These are phyloP conservation scores for Narcine bancroftii DNA, from an alignment of 2,113 vertebrate genomes.

Conservation along the genomic window DNA sequence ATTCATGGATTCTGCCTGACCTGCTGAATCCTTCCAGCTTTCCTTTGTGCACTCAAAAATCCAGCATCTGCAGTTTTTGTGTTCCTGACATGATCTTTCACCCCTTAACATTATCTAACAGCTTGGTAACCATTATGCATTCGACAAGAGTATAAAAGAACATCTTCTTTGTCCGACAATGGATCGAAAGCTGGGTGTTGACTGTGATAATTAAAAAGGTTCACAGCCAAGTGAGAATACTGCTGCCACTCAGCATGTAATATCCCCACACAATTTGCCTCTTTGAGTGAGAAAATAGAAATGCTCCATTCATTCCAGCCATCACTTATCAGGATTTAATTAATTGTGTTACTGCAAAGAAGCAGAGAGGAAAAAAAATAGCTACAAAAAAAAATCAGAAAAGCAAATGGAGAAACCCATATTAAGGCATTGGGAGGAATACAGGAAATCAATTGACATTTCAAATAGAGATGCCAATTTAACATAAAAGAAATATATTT, in stretches of 20 bases:
- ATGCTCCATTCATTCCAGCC: neutral
- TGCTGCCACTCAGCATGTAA: neutral
- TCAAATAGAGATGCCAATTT: neutral
- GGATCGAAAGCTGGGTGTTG: neutral
- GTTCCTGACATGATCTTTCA: neutral
- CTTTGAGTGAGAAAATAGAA: neutral
- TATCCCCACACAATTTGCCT: neutral
- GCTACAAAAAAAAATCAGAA: neutral
- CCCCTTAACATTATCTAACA: neutral
- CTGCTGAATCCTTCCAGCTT: too few relatives aligned
- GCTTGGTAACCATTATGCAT: neutral
- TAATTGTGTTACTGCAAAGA: conserved; percentile 4
- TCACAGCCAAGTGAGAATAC: neutral
- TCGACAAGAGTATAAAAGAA: neutral
- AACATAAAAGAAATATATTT: neutral
- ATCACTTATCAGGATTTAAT: neutral
- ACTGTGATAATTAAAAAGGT: neutral
- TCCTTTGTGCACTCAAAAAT: too few relatives aligned
- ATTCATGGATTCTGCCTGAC: too few relatives aligned
- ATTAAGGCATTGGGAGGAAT: neutral
- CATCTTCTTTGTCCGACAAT: neutral
- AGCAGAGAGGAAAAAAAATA: neutral
- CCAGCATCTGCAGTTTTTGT: too few relatives aligned
- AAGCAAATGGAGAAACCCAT: neutral
- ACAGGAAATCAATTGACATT: neutral